Conservation (phyloP, 2,888 invertebrate species). For the Pasiphila rectangulata region DNA sequence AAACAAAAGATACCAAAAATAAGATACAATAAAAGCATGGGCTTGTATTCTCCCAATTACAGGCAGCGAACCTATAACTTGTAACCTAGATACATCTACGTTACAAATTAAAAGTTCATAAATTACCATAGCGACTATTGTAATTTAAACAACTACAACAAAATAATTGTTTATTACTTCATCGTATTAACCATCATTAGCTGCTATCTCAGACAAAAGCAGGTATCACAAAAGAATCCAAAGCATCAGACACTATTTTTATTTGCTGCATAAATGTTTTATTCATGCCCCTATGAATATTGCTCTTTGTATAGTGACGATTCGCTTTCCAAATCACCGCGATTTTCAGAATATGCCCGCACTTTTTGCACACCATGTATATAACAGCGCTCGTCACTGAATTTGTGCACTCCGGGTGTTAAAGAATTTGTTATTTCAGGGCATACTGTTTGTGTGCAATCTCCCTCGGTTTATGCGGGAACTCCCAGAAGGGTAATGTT, state of each 20-base stretch:
- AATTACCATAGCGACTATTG: too few relatives aligned
- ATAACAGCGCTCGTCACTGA: constrained; percentile 9
- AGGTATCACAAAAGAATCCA: not conserved
- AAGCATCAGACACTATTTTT: not conserved
- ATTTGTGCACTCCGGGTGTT: constrained; percentile 24
- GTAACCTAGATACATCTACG: too few relatives aligned
- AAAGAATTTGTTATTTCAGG: constrained; percentile 30
- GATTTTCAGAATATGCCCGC: constrained; percentile 21
- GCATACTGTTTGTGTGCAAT: constrained; percentile 16
- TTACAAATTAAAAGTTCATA: too few relatives aligned
- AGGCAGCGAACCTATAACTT: too few relatives aligned
- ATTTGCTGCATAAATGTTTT: constrained; percentile 1
- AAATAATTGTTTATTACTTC: too few relatives aligned
- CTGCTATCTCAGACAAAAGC: too few relatives aligned
- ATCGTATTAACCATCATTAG: too few relatives aligned
- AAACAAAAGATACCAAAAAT: too few relatives aligned
- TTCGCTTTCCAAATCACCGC: not conserved
- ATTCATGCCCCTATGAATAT: constrained; percentile 5
- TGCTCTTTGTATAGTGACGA: constrained; percentile 19
- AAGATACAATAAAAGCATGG: too few relatives aligned
- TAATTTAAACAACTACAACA: too few relatives aligned
- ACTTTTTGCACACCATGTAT: constrained; percentile 15
- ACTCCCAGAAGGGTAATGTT: constrained; percentile 25
- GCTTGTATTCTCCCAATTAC: too few relatives aligned
- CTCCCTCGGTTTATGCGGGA: constrained; percentile 13